Evolutionary conservation across 2,113 vertebrate species (phyloP).

Genomic region (Arvicanthis niloticus): DNA sequence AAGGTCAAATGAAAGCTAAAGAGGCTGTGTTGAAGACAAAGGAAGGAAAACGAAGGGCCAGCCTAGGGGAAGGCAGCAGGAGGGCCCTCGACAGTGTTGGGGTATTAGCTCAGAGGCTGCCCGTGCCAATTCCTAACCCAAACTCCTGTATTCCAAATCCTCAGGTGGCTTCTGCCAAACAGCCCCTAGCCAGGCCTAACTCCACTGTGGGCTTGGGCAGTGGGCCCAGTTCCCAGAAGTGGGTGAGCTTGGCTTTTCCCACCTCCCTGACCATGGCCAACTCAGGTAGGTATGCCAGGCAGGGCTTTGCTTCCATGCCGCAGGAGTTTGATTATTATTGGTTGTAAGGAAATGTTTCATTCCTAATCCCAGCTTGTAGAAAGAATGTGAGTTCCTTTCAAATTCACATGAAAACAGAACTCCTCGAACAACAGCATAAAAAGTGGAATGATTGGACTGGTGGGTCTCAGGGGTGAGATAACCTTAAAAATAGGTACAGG

Average conservation of each 20-base stretch:
- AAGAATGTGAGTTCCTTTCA: not conserved
- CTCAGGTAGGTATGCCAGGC: not conserved
- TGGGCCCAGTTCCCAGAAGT: not conserved
- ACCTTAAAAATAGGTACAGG: not conserved
- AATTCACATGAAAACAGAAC: not conserved
- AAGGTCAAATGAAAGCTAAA: not conserved
- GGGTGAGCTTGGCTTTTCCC: not conserved
- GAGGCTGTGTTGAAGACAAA: not conserved
- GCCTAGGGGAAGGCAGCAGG: not conserved
- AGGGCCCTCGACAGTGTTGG: not conserved
- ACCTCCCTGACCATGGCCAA: not conserved
- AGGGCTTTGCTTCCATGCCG: not conserved
- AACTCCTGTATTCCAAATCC: not conserved
- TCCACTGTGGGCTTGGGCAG: fast-evolving
- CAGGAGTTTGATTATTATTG: fast-evolving
- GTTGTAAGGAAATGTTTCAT: fast-evolving
- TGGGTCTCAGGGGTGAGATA: not conserved
- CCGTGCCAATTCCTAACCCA: not conserved
- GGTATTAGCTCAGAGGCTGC: not conserved
- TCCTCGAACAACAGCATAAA: fast-evolving
- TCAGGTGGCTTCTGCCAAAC: not conserved
- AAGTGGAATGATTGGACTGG: not conserved
- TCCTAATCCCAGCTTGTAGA: fast-evolving
- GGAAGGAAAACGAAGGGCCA: not conserved
- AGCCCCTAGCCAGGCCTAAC: not conserved